These are phyloP conservation scores for Homarus gammarus DNA, from an alignment of 2,888 invertebrate species.

Conservation along the genomic window DNA sequence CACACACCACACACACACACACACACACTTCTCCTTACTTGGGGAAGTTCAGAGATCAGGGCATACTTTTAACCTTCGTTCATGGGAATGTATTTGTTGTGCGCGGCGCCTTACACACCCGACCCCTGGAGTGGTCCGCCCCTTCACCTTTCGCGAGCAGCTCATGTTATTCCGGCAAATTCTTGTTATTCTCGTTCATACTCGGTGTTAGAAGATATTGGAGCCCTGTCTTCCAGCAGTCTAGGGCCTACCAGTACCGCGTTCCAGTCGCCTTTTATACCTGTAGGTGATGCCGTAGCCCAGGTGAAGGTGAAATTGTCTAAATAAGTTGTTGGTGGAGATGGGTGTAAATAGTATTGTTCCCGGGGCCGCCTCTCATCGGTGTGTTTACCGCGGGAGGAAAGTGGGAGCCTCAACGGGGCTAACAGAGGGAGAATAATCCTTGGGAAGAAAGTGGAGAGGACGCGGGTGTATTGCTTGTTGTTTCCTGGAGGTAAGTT, in stretches of 20 bases:
- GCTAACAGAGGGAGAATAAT: slow-evolving; percentile 38
- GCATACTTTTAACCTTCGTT: slow-evolving; percentile 17
- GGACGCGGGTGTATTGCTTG: not conserved
- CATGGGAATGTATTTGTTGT: slow-evolving; percentile 15
- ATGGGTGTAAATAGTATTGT: slow-evolving; percentile 44
- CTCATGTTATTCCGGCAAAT: slow-evolving; percentile 47
- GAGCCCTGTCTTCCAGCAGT: slow-evolving; percentile 38
- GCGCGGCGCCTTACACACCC: not conserved
- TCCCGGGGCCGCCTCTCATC: slow-evolving; percentile 25
- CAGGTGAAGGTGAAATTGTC: slow-evolving; percentile 26
- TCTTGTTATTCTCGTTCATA: slow-evolving; percentile 39
- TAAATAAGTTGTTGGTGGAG: slow-evolving; percentile 11
- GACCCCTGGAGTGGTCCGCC: slow-evolving; percentile 15
- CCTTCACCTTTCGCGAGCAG: not conserved
- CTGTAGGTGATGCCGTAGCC: not conserved
- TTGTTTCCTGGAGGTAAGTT: not conserved
- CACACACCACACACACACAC: not conserved
- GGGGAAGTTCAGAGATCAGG: slow-evolving; percentile 35
- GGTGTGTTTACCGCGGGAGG: slow-evolving; percentile 34
- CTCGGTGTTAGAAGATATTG: slow-evolving; percentile 57
- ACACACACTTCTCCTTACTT: not conserved
- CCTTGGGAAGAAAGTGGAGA: not conserved
- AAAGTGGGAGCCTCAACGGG: slow-evolving; percentile 39
- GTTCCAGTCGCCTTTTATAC: slow-evolving; percentile 15
- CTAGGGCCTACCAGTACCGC: not conserved